A percentile compares a stretch with the other conserved stretches of the same genome.
These are phyloP conservation scores for Mycteria americana DNA, from an alignment of 2,797 vertebrate genomes.

Conservation along the genomic window DNA sequence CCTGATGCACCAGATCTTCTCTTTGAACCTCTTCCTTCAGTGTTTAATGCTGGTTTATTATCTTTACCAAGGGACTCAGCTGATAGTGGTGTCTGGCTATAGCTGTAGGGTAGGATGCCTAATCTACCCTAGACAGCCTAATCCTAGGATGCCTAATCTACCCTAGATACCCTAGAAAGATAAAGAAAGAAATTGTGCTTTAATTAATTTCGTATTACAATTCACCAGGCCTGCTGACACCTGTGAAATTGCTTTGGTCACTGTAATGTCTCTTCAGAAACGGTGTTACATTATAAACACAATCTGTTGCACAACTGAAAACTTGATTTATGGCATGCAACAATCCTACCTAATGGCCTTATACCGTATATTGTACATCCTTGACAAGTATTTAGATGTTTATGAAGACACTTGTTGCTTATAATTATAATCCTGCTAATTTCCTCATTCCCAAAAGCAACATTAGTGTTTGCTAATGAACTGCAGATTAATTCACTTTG, in stretches of 20 bases:
- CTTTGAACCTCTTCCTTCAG: not conserved
- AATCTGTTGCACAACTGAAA: slow-evolving; percentile 24
- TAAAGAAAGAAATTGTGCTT: not conserved
- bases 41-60: not conserved
- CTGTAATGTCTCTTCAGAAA: not conserved
- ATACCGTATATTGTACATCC: not conserved
- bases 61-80: not conserved
- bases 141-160: not conserved
- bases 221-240: not conserved
- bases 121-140: not conserved
- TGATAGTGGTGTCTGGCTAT: not conserved
- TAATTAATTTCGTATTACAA: not conserved
- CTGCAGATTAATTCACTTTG: slow-evolving; percentile 56
- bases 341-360: not conserved
- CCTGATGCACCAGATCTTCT: not conserved
- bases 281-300: not conserved
- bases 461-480: slow-evolving; percentile 58
- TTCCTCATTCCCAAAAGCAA: slow-evolving; percentile 61
- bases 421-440: slow-evolving; percentile 67
- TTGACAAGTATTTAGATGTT: slow-evolving; percentile 59
- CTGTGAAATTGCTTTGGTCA: slow-evolving; percentile 21
- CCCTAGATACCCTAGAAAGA: not conserved
- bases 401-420: slow-evolving; percentile 71
- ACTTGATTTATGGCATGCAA: slow-evolving; percentile 1
- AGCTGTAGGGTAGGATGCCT: not conserved